Evolutionary conservation across 2,113 vertebrate genomes (phyloP), one percentile per base, ranked within the genome.

Genomic region (Mola mola): DNA sequence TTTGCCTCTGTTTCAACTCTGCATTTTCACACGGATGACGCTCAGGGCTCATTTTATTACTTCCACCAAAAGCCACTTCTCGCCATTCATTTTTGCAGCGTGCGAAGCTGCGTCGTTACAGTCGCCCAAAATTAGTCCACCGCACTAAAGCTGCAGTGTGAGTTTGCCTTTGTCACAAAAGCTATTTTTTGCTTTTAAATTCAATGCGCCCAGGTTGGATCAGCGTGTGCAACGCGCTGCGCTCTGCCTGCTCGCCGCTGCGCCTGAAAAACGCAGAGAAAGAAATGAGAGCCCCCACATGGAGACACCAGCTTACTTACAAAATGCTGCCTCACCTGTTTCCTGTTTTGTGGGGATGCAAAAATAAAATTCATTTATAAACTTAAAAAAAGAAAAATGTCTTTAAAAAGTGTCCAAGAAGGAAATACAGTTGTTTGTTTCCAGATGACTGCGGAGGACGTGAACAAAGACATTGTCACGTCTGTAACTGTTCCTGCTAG

Each of bases 151-250:
- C 52, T 75, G 62, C 13, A 62, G 38, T 73, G 62, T 34, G n/a
- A 62, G 38, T 73, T 66, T 34, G n/a, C 10, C 42, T 53, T 66
- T 61, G 57, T 70, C 52, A 48, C 29, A 37, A 68, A 59, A 53
- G 66, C 17, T 49, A 24, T 66, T 71, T 66, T 71, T 78, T 53
- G 16, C 9, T 42, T 56, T 64, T 58, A 67, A n/a, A 63, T 72
- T 68, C 24, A 59, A 67, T 42, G 47, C 16, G 59, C 25, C 24
- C 25, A 34, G 28, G 57, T 64, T 51, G 66, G 31, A 42, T 71
- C 36, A 6, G 22, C 13, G 8, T 52, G 25, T 26, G 59, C 24
- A n/a, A 16, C 42, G n/a, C n/a, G 20, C 26, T 33, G 6, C 16
- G 47, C 56, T 47, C 8, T 29, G 52, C 10, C 60, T 50, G 8